Conservation (phyloP, 2,113 vertebrate species). For the Odontesthes bonariensis region DNA sequence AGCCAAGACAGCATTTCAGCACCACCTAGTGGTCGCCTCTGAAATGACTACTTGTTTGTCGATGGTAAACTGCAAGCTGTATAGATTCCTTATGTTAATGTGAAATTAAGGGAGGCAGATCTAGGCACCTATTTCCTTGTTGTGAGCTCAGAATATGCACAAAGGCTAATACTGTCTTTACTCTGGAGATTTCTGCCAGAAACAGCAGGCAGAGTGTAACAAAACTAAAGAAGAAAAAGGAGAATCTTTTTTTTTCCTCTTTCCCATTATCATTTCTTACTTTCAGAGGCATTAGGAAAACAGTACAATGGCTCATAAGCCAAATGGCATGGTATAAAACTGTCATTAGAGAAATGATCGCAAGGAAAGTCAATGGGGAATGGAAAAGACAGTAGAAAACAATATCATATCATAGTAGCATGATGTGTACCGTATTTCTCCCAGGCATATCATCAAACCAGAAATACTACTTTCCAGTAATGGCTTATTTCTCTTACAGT, state of each 20-base stretch:
- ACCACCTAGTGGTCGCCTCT: slow-evolving; percentile 78
- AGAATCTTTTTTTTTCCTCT: background rate
- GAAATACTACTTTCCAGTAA: slow-evolving; percentile 10
- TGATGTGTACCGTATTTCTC: slow-evolving; percentile 53
- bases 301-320: slow-evolving; percentile 62
- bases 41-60: slow-evolving; percentile 25
- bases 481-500: slow-evolving; percentile 58
- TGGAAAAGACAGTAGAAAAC: slow-evolving; percentile 52
- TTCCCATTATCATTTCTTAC: slow-evolving; percentile 48
- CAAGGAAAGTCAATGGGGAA: slow-evolving; percentile 53
- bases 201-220: slow-evolving; percentile 25
- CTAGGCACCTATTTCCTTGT: background rate
- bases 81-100: slow-evolving; percentile 24
- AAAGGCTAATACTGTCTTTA: slow-evolving; percentile 35
- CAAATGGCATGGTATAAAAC: slow-evolving; percentile 69
- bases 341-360: slow-evolving; percentile 66
- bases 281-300: slow-evolving; percentile 62
- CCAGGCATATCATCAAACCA: slow-evolving; percentile 61
- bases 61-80: background rate
- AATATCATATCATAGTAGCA: slow-evolving; percentile 39
- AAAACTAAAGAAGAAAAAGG: slow-evolving; percentile 37
- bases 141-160: slow-evolving; percentile 20
- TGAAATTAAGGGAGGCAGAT: slow-evolving; percentile 15
- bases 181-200: slow-evolving; percentile 40
- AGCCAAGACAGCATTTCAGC: slow-evolving; percentile 69